A percentile compares a stretch with the other conserved stretches of the same genome.
Evolutionary conservation across 2,888 invertebrate species (phyloP).

Genomic region (Eustalomyia histrio): DNA sequence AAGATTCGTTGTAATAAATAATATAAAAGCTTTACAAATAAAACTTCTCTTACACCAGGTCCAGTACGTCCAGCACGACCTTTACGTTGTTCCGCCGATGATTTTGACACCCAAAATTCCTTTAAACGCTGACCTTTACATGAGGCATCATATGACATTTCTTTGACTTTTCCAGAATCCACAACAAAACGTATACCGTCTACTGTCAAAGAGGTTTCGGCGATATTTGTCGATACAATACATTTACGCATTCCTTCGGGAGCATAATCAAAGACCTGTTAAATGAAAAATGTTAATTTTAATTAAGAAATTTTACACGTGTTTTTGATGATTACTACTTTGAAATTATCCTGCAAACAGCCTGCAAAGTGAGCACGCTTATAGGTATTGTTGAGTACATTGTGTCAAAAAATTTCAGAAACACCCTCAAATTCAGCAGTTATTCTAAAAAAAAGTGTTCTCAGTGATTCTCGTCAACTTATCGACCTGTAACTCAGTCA

Average conservation of each 20-base stretch:
- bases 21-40: neutral
- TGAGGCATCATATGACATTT: constrained; percentile 96
- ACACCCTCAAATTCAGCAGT: too few species aligned
- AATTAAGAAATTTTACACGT: too few species aligned
- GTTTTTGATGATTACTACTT: too few species aligned
- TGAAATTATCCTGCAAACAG: too few species aligned
- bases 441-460: too few species aligned
- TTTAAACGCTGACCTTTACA: constrained; percentile 94
- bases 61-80: constrained; percentile 97
- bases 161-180: constrained; percentile 98
- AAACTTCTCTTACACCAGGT: constrained; percentile 84
- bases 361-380: too few species aligned
- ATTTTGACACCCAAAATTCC: constrained; percentile 98
- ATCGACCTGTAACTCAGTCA: too few species aligned
- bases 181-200: constrained; percentile 98
- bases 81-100: constrained; percentile 97
- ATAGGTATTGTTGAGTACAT: neutral
- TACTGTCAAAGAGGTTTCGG: constrained; percentile 99
- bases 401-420: too few species aligned
- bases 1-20: neutral
- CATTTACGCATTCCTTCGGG: constrained; percentile 97
- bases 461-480: too few species aligned
- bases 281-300: neutral
- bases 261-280: constrained; percentile 92
- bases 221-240: constrained; percentile 98